Evolutionary conservation across 2,888 invertebrate genomes (phyloP).

Genomic region (Sinotaia quadrata): DNA sequence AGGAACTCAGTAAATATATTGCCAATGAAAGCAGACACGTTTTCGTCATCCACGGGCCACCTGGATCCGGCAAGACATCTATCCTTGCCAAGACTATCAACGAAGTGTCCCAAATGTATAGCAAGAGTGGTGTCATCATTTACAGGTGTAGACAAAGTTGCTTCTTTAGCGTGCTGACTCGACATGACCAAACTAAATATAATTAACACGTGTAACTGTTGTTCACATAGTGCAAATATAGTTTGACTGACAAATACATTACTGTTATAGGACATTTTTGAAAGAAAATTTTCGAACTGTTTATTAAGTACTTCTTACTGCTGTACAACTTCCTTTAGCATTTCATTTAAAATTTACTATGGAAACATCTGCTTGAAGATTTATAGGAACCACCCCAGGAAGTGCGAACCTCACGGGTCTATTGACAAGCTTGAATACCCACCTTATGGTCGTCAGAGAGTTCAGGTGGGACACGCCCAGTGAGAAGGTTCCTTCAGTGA

Average conservation of each 20-base stretch:
- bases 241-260: too few relatives aligned
- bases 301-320: too few relatives aligned
- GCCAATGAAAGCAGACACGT: slow-evolving; percentile 34
- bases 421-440: slow-evolving; percentile 43
- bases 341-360: too few relatives aligned
- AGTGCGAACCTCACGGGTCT: slow-evolving; percentile 47
- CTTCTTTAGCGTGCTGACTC: too few relatives aligned
- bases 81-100: slow-evolving; percentile 72
- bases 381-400: slow-evolving; percentile 62
- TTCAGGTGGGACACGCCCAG: background rate
- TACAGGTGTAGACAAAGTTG: slow-evolving; percentile 45
- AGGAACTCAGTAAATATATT: too few relatives aligned
- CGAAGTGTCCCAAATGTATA: slow-evolving; percentile 43
- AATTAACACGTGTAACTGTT: too few relatives aligned
- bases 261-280: too few relatives aligned
- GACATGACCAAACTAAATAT: too few relatives aligned
- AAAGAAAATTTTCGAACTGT: too few relatives aligned
- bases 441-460: slow-evolving; percentile 41
- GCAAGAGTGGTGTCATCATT: slow-evolving; percentile 47
- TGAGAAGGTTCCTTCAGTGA: slow-evolving; percentile 7
- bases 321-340: too few relatives aligned
- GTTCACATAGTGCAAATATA: too few relatives aligned
- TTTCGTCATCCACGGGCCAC: slow-evolving; percentile 57
- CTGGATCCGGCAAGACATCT: slow-evolving; percentile 64
- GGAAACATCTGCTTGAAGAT: too few relatives aligned